Evolutionary conservation across 2,113 vertebrate species (phyloP), one percentile per base, ranked within the genome.

Genomic region (Falcunculus frontatus): DNA sequence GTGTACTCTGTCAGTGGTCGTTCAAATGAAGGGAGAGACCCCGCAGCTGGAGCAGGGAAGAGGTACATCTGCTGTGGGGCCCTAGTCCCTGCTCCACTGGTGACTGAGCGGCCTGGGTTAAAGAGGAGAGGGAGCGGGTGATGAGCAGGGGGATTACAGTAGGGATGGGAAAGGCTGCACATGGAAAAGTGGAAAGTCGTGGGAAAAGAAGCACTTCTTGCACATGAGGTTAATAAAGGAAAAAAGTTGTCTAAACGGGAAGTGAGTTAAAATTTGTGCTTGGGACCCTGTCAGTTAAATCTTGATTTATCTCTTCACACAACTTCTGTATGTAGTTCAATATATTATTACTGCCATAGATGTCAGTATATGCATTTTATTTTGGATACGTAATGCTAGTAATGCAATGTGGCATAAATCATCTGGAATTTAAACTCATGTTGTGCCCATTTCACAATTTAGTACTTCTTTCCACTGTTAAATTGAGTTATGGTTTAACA

Each of bases 371-470:
- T 27, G 18, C 11, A 1, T 90, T 93, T 93, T 90, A 21, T 88
- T 83, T 92, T 86, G 59, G 50, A 39, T 88, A 70, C 0, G 0
- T 86, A 94, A 62, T 77, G 47, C 69, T 82, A 57, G 50, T 52
- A 69, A 77, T 65, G 42, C 72, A 92, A 70, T 35, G 21, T 57
- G 42, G 37, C 49, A 37, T 93, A 92, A 96, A 84, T 94, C 18
- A 87, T 49, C 21, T 63, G 49, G 79, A 88, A 64, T 84, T 84
- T 78, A 86, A 68, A 68, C 57, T 91, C 17, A 20, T 1, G 3
- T 72, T 67, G 16, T 90, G 35, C 60, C 56, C 21, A 4, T 90
- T 86, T 86, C 64, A 72, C 47, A 75, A 39, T 88, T 84, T 68
- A 94, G 47, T 90, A 59, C 32, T 70, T 75, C 16, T 88, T 91